Evolutionary conservation across 1,140 invertebrate genomes (phyloP), one percentile per base, ranked within the genome.

Genomic region (Drosophila nikananu): DNA sequence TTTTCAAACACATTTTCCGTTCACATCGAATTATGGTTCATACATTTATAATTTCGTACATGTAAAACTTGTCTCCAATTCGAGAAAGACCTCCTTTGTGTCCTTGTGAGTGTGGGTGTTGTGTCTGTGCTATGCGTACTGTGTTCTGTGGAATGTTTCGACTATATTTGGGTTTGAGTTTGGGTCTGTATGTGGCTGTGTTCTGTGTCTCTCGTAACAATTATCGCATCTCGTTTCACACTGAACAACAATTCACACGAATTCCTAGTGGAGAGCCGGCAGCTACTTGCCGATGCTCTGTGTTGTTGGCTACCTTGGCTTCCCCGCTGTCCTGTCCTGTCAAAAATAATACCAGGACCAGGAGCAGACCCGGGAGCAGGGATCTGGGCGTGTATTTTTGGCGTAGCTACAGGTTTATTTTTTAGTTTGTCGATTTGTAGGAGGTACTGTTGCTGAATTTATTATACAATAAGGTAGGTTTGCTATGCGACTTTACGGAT

Each of bases 391-490:
- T 39, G 12, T 55, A 51, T 46, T 51, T 67, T 71, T 48, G 73
- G 80, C 62, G 59, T 72, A 63, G 79, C 82, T 81, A 65, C 62
- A 80, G 81, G 62, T 48, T 46, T 46, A 13, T 23, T 0, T 48
- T 70, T 65, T 32, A 32, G 12, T 75, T 48, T 25, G 44, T 49
- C 48, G 23, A 48, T 49, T 49, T 57, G 19, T 27, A 83, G 83
- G 61, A 89, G 84, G 84, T 87, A 87, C 81, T 57, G 77, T 66
- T 77, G 83, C 62, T 87, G 58, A 78, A 74, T 70, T 67, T 67
- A 65, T 67, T 80, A 73, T 82, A 78, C 64, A 80, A 68, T 73
- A 80, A 67, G 72, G 72, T 42, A 32, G 12, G 51, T 52, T 25
- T 78, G 68, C 57, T 65, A 57, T 75, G 66, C 66, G 78, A 66